Conservation (phyloP, 2,888 invertebrate genomes). For the Cyrtodaria siliqua region DNA sequence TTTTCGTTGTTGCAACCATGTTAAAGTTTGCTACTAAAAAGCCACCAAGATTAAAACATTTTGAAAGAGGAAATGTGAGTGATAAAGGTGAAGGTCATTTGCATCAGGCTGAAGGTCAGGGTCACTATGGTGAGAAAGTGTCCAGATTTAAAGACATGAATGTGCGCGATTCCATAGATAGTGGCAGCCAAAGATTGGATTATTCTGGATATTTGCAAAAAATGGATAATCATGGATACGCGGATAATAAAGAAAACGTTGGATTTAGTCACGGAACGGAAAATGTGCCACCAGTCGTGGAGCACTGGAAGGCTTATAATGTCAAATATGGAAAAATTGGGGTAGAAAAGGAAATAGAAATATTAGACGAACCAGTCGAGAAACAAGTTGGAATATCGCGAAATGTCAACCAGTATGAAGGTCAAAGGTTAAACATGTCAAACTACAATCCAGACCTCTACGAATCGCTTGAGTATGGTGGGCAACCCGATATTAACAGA, state of each 20-base stretch:
- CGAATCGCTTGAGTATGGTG: slow-evolving; percentile 29
- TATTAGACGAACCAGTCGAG: slow-evolving; percentile 12
- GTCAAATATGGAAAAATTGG: slow-evolving; percentile 59
- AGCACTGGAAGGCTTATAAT: slow-evolving; percentile 54
- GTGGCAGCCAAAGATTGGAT: slow-evolving; percentile 9
- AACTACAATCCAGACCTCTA: slow-evolving; percentile 45
- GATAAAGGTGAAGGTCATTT: slow-evolving; percentile 20
- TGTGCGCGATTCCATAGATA: slow-evolving; percentile 28
- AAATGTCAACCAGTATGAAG: slow-evolving; percentile 22
- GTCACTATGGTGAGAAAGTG: slow-evolving; percentile 27
- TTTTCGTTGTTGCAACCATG: slow-evolving; percentile 64
- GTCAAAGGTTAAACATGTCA: slow-evolving; percentile 51
- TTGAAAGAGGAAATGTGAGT: slow-evolving; percentile 32
- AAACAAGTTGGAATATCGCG: slow-evolving; percentile 43
- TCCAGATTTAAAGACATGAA: background rate
- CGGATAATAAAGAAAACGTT: slow-evolving; percentile 31
- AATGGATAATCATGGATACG: slow-evolving; percentile 16
- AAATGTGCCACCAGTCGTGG: slow-evolving; percentile 13
- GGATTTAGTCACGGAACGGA: background rate
- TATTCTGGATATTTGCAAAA: background rate
- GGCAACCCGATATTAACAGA: slow-evolving; percentile 29
- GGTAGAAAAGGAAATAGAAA: slow-evolving; percentile 51
- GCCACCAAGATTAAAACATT: slow-evolving; percentile 69
- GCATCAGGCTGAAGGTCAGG: slow-evolving; percentile 11
- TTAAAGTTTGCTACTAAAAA: slow-evolving; percentile 78